A percentile compares a stretch with the other conserved stretches of the same genome.
These are phyloP conservation scores for Bos taurus DNA, from an alignment of 2,113 vertebrate genomes.

Conservation along the genomic window DNA sequence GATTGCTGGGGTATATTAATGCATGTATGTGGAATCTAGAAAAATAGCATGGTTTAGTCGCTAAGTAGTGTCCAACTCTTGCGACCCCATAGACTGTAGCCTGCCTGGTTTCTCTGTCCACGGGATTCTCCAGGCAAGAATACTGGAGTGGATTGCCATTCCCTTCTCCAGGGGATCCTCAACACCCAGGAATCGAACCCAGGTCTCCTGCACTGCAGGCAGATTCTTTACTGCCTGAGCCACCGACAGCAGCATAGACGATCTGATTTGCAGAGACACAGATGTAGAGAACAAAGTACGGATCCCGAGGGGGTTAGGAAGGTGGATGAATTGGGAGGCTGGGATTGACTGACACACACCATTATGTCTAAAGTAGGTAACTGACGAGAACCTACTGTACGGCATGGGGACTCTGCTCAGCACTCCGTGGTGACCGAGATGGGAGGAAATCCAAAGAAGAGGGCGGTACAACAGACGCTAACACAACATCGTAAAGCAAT, in stretches of 20 bases:
- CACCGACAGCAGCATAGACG: background rate
- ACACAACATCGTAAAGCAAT: rapidly evolving
- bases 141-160: background rate
- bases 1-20: background rate
- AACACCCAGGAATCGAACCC: background rate
- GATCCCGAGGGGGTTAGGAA: background rate
- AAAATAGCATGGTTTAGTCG: background rate
- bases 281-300: background rate
- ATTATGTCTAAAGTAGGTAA: rapidly evolving
- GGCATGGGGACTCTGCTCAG: background rate
- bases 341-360: rapidly evolving
- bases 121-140: background rate
- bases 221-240: background rate
- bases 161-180: background rate
- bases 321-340: background rate
- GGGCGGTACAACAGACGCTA: rapidly evolving
- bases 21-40: background rate
- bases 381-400: rapidly evolving
- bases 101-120: background rate
- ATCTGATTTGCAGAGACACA: background rate
- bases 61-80: background rate
- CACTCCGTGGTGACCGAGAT: background rate
- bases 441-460: background rate
- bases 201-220: background rate
- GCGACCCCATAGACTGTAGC: rapidly evolving